Evolutionary conservation across 2,888 invertebrate genomes (phyloP).

Genomic region (Netelia virgata): DNA sequence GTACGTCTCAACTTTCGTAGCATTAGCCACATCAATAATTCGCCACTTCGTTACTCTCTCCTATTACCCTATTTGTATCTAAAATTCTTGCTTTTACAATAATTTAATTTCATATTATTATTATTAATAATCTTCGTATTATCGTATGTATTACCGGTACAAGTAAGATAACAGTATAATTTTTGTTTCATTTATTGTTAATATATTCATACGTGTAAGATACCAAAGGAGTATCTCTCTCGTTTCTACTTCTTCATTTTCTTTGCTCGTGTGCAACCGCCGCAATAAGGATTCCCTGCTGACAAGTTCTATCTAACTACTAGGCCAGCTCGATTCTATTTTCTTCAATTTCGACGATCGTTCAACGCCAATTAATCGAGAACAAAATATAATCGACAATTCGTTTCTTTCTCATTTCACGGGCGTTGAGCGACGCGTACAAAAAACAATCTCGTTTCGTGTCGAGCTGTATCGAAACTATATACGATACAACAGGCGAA

Average conservation of each 20-base stretch:
- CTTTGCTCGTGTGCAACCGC: slow-evolving; percentile 73
- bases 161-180: slow-evolving; percentile 81
- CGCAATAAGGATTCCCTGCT: slow-evolving; percentile 66
- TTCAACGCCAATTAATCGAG: slow-evolving; percentile 46
- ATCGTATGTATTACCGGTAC: slow-evolving; percentile 63
- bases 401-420: slow-evolving; percentile 1
- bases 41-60: slow-evolving; percentile 83
- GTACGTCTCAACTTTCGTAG: slow-evolving; percentile 76
- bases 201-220: slow-evolving; percentile 72
- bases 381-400: slow-evolving; percentile 10
- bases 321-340: slow-evolving; percentile 64
- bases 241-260: slow-evolving; percentile 26
- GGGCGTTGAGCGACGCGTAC: slow-evolving; percentile 24
- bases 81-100: slow-evolving; percentile 77
- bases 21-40: slow-evolving; percentile 75
- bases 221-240: slow-evolving; percentile 67
- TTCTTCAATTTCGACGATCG: slow-evolving; percentile 52
- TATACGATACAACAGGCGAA: slow-evolving; percentile 46
- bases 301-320: slow-evolving; percentile 53
- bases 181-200: slow-evolving; percentile 70
- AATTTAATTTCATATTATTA: slow-evolving; percentile 79
- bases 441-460: slow-evolving; percentile 51
- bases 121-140: slow-evolving; percentile 72
- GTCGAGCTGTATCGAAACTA: slow-evolving; percentile 49
- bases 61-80: slow-evolving; percentile 83